These are phyloP conservation scores for Willowsia nigromaculata DNA, from an alignment of 2,888 invertebrate species.

Conservation along the genomic window DNA sequence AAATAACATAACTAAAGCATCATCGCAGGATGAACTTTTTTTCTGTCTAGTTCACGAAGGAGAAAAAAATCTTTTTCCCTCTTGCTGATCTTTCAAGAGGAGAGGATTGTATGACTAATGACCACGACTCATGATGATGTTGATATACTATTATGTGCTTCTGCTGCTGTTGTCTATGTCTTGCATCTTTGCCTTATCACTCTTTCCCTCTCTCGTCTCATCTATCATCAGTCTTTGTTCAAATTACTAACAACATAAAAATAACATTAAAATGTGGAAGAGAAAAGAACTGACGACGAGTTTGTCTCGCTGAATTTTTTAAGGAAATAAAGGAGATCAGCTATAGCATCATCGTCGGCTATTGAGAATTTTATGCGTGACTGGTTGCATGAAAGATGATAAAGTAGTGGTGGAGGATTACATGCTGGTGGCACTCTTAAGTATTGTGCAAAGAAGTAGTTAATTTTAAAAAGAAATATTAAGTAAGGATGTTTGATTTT, in stretches of 20 bases:
- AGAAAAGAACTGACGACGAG: not conserved
- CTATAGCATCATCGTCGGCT: not conserved
- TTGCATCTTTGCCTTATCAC: not conserved
- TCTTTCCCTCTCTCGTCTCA: slow-evolving; percentile 20
- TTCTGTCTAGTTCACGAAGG: slow-evolving; percentile 4
- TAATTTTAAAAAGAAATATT: slow-evolving; percentile 20
- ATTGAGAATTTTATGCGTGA: slow-evolving; percentile 25
- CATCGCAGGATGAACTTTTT: slow-evolving; percentile 12
- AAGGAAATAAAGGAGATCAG: slow-evolving; percentile 16
- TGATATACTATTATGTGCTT: slow-evolving; percentile 21
- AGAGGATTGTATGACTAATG: slow-evolving; percentile 69
- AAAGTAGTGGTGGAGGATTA: not conserved
- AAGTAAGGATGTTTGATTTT: slow-evolving; percentile 24
- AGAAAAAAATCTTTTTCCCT: slow-evolving; percentile 32
- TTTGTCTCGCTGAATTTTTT: slow-evolving; percentile 33
- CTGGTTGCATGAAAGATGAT: not conserved
- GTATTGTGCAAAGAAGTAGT: slow-evolving; percentile 8
- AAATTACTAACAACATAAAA: slow-evolving; percentile 54
- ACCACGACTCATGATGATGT: slow-evolving; percentile 59
- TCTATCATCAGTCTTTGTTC: slow-evolving; percentile 54
- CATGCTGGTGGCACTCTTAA: not conserved
- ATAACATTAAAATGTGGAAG: slow-evolving; percentile 25
- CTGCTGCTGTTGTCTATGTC: slow-evolving; percentile 1
- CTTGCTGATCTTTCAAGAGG: slow-evolving; percentile 2
- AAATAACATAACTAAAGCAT: slow-evolving; percentile 21